Evolutionary conservation across 1,140 invertebrate species (phyloP).

Genomic region (Drosophila punjabiensis): DNA sequence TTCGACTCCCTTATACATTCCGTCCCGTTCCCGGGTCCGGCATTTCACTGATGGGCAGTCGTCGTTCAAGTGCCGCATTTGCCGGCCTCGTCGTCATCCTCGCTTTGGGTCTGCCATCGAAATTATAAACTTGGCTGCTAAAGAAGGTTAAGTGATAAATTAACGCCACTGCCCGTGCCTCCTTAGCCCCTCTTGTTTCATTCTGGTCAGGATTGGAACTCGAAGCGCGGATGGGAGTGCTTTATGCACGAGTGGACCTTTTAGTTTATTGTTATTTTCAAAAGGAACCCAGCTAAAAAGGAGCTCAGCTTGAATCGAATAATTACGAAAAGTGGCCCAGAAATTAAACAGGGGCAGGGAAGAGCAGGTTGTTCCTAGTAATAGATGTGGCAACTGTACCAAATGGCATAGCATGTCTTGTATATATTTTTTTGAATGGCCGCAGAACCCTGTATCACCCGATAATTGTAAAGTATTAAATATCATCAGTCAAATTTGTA

Average conservation of each 20-base stretch:
- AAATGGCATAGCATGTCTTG: not conserved
- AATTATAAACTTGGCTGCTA: slow-evolving; percentile 82
- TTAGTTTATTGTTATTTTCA: slow-evolving; percentile 79
- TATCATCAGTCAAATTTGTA: no score
- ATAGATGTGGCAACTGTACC: not conserved
- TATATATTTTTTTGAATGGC: no score
- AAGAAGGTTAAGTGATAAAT: slow-evolving; percentile 83
- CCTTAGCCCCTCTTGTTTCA: slow-evolving; percentile 10
- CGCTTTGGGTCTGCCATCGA: slow-evolving; percentile 54
- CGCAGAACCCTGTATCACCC: no score
- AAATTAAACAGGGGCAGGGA: slow-evolving; percentile 10
- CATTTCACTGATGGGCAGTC: slow-evolving; percentile 73
- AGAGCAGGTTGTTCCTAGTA: not conserved
- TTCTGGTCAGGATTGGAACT: slow-evolving; percentile 18
- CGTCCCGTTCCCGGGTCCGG: slow-evolving; percentile 28
- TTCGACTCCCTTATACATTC: slow-evolving; percentile 33
- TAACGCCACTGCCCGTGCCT: slow-evolving; percentile 63
- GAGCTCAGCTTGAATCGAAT: slow-evolving; percentile 43
- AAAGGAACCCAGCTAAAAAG: slow-evolving; percentile 45
- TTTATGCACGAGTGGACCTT: slow-evolving; percentile 79
- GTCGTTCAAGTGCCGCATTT: slow-evolving; percentile 72
- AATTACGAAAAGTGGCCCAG: slow-evolving; percentile 50
- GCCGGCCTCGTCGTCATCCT: slow-evolving; percentile 49
- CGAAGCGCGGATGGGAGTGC: slow-evolving; percentile 55
- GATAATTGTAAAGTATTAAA: no score